Evolutionary conservation across 2,888 invertebrate genomes (phyloP), one percentile per base, ranked within the genome.

Genomic region (Theristus sp.): DNA sequence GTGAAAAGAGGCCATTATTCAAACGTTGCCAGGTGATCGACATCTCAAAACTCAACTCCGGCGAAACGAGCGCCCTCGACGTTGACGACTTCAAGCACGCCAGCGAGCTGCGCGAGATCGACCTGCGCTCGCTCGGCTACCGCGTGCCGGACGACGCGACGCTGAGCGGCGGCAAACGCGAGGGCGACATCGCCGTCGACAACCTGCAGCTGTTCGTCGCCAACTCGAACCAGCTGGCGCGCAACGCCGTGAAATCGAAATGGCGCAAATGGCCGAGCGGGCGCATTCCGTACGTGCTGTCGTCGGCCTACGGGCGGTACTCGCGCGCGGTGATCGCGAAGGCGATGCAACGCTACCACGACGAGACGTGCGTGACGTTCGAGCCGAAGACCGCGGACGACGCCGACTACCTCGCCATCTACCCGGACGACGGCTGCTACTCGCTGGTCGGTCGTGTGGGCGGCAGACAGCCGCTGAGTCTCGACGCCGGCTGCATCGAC

Each of bases 391-490:
- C 26, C 66, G 65, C 74, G 3, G 82, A 81, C 66, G 70, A 71
- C 52, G 60, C 64, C 2, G 79, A 82, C 68, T 84, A 81, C 72
- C 73, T 84, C 2, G 74, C 77, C 28, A 77, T 83, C 62, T 78
- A 80, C 68, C 74, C 75, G 13, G 75, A 75, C 52, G 76, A 81
- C 0, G 82, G 85, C 22, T 86, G 86, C 71, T 85, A 84, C 81
- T 84, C 84, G 0, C 83, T 82, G 66, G 83, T 86, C 1, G 85
- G 86, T 0, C 77, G 80, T 66, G 79, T 79, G 54, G 85, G 85
- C 0, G 84, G 85, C 0, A 78, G 81, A 2, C 85, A 85, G 74
- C 78, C 83, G 13, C 25, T 54, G 6, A 26, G 26, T 10, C 77
- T 85, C 0, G 82, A 83, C 1, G 73, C 85, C 26, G 82, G 84